Evolutionary conservation across 2,113 vertebrate genomes (phyloP), one percentile per base, ranked within the genome.

Genomic region (Eptatretus burgeri): DNA sequence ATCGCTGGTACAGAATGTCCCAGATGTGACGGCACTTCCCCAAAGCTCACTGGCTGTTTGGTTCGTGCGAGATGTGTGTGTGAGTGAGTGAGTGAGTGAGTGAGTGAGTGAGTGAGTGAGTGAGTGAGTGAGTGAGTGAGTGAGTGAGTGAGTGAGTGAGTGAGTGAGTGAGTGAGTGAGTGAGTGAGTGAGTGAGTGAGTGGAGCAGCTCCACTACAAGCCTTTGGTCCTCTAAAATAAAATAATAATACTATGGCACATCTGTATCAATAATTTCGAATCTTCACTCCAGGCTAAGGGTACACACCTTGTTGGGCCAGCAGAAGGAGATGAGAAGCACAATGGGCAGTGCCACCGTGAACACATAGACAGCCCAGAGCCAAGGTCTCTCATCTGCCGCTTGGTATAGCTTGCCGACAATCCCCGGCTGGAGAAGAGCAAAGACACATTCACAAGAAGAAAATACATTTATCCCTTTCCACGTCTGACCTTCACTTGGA

Each of bases 301-400:
- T 20, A 18, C 65, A 52, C 52, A 81, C 79, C 78, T 73, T 74
- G 68, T 79, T 72, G 51, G 79, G 78, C 77, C 79, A 81, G 74
- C 75, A 76, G 64, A 79, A 72, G 71, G 77, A 79, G 18, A 81
- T 64, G 67, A 79, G 77, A 63, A 81, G 76, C 65, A 79, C 65
- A 49, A 74, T 16, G 8, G 78, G 79, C 51, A 81, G 75, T 64
- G 77, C 79, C n/a, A 81, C 74, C 1, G 66, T 71, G 67, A 81
- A 76, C 52, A 80, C 71, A 2, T 77, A 81, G 18, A 81, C 52
- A 1, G 73, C 69, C 77, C 77, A 77, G 49, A 81, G 75, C 79
- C 78, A 80, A 3, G 78, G 79, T 1, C 69, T 74, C 66, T 76
- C 67, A 9, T 65, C 9, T 14, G 77, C 67, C 10, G 78, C 75